Evolutionary conservation across 2,113 vertebrate genomes (phyloP).

Genomic region (Colius striatus): DNA sequence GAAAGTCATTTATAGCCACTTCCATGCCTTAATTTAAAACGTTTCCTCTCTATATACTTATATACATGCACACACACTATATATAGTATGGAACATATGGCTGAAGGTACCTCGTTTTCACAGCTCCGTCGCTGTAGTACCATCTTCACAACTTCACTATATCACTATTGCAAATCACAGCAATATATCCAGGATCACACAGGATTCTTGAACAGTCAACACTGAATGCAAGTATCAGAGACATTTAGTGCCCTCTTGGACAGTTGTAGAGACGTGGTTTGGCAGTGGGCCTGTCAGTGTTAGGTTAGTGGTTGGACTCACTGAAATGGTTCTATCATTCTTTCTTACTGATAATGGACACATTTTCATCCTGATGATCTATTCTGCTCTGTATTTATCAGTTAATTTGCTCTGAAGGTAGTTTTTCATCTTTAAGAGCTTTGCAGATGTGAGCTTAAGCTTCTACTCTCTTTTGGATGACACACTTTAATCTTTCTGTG

Average conservation of each 20-base stretch:
- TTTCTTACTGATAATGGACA: background rate
- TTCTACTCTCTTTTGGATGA: background rate
- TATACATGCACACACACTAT: rapidly evolving
- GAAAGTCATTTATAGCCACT: background rate
- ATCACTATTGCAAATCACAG: background rate
- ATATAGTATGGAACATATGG: background rate
- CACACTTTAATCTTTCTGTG: background rate
- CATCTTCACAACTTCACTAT: background rate
- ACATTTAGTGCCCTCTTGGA: background rate
- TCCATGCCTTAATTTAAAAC: background rate
- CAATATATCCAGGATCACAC: background rate
- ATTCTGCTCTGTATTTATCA: background rate
- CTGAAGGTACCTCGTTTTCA: background rate
- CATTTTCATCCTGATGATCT: background rate
- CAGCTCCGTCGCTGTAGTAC: background rate
- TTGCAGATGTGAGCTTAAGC: background rate
- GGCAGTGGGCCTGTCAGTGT: too few species aligned
- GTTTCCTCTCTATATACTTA: background rate
- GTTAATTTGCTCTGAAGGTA: background rate
- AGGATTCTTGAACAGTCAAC: background rate
- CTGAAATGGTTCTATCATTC: too few species aligned
- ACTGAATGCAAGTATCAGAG: background rate
- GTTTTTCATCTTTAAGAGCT: background rate
- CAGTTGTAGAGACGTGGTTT: too few species aligned
- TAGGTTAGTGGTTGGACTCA: too few species aligned